Evolutionary conservation across 1,140 invertebrate species (phyloP), one percentile per base, ranked within the genome.

Genomic region (Eumaeus atala): DNA sequence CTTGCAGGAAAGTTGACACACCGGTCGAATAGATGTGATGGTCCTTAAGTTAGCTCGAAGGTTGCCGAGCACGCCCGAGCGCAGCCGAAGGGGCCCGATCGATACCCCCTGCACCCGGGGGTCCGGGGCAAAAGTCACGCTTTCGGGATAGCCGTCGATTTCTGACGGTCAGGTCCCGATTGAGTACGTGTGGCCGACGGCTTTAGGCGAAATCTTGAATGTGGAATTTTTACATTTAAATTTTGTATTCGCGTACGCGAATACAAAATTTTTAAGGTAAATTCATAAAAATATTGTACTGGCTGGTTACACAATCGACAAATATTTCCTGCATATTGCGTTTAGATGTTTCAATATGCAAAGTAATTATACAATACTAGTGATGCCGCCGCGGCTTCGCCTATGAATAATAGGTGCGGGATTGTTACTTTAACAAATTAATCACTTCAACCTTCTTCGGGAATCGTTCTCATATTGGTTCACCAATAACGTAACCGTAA

Each of bases 91-190:
- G 63, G 61, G 50, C 57, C 65, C 65, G 65, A 85, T 85, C 82
- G 77, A 85, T 85, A 85, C 76, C 77, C 64, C 66, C 67, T 64
- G n/a, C n/a, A 61, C 72, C 61, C 69, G 67, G 71, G 70, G 76
- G 76, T 76, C 77, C 68, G 69, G 74, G 79, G 67, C 72, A 80
- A 78, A 81, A 85, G 82, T 85, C 82, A 81, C 76, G 74, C 66
- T 76, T 80, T 72, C 66, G 69, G 79, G 72, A 78, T 77, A 74
- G 66, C 65, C 68, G 67, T 67, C 71, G 74, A 82, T 77, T 77
- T 73, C 59, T 70, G 66, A 67, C 67, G 70, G 70, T 71, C 70
- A 72, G 68, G 56, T 58, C 68, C 72, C 72, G 70, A 74, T 77
- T 73, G 67, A 66, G 66, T 70, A 72, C 65, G 69, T 74, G 66